Evolutionary conservation across 2,888 invertebrate genomes (phyloP).

Genomic region (Geotrupes spiniger): DNA sequence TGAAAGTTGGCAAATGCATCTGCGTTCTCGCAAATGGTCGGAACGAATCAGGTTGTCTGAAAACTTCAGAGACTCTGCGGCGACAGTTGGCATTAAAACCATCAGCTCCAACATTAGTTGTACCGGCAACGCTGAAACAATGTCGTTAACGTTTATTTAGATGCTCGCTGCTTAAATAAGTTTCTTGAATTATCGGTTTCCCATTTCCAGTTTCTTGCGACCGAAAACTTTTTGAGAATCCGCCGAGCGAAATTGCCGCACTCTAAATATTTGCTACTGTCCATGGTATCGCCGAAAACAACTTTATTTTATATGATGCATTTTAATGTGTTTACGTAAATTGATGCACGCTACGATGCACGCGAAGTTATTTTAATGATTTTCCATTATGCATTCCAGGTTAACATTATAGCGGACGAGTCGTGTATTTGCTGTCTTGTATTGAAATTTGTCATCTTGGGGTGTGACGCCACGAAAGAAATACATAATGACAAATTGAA

Average conservation of each 20-base stretch:
- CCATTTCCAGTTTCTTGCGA: constrained; percentile 6
- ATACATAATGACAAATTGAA: no score
- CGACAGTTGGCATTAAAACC: constrained; percentile 36
- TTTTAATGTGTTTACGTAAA: no score
- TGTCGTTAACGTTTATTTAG: constrained; percentile 31
- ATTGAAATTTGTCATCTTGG: no score
- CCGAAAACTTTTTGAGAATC: constrained; percentile 1
- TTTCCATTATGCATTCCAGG: no score
- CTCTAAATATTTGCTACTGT: constrained; percentile 6
- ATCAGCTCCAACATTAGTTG: constrained; percentile 33
- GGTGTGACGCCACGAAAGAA: no score
- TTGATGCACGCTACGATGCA: no score
- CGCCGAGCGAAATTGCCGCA: background rate
- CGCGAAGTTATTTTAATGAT: no score
- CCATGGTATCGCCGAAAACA: background rate
- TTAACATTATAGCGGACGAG: no score
- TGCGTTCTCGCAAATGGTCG: constrained; percentile 12
- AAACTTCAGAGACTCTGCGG: constrained; percentile 38
- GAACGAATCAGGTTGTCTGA: constrained; percentile 37
- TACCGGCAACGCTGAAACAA: constrained; percentile 30
- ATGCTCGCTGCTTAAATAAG: constrained; percentile 18
- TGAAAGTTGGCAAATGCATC: background rate
- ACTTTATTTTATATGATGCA: background rate
- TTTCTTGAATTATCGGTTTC: constrained; percentile 17
- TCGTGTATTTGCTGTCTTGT: no score